Percentiles rank a stretch among this genome's conserved stretches.
phyloP scores from a whole-genome alignment of 2,888 invertebrate species.

The Agrochola litura region DNA sequence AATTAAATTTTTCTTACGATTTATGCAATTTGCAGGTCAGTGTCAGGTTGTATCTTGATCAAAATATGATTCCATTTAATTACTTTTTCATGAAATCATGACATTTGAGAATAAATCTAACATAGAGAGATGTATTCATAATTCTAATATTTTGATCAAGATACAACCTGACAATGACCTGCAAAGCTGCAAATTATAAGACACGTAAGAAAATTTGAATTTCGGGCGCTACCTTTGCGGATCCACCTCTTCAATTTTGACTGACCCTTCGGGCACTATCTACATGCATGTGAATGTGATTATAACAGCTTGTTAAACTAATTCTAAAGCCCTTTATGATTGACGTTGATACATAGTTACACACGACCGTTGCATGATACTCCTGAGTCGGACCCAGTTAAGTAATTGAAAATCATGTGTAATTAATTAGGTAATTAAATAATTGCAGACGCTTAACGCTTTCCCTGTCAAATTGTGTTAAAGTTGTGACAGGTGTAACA shows the following conservation, averaged over 20 bases:
- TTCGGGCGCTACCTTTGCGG: no score
- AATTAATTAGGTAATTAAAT: constrained; percentile 24
- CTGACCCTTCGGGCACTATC: not conserved
- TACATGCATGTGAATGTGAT: not conserved
- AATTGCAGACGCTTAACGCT: constrained; percentile 32
- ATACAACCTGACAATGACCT: no score
- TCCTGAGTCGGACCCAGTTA: not conserved
- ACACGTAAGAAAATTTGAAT: no score
- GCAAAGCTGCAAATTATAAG: no score
- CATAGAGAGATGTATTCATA: no score
- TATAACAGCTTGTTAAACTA: constrained; percentile 1
- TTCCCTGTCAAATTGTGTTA: constrained; percentile 23
- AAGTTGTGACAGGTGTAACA: constrained; percentile 21
- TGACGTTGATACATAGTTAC: constrained; percentile 27
- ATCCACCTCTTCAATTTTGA: not conserved
- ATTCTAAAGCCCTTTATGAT: constrained; percentile 24
- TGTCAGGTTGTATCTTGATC: no score
- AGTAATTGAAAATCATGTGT: constrained; percentile 26
- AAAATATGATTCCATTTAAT: no score
- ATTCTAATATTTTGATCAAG: no score
- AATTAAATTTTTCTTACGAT: no score
- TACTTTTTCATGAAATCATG: no score
- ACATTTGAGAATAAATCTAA: no score
- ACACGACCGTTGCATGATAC: constrained; percentile 14
- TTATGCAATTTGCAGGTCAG: no score